Evolutionary conservation across 2,888 invertebrate genomes (phyloP), one percentile per base, ranked within the genome.

Genomic region (Diarsia mendica): DNA sequence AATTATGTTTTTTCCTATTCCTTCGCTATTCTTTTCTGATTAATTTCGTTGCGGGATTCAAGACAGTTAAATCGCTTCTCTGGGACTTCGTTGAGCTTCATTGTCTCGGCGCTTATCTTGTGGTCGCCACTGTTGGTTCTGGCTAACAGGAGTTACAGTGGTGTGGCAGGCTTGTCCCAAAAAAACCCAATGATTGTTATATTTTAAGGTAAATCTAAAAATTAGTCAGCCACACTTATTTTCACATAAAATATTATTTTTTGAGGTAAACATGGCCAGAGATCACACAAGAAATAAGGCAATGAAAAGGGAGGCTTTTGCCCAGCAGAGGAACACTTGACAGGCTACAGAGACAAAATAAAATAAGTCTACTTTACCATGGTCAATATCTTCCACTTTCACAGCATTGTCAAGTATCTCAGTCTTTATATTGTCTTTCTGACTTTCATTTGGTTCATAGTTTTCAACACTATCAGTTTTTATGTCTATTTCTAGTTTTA

Each of bases 401-500:
- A 87, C 73, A 66, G 65, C n/a, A 15, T 64, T 55, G 8, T 78
- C 64, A 28, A 71, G 46, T 65, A 77, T 39, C 58, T 89, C 89
- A 69, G 71, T 67, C 70, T 89, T 87, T 3, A 87, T 70, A 70
- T 69, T 70, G 0, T 82, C 65, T 74, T 70, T 74, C 23, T 72
- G 75, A 49, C 23, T 75, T 65, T 70, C 75, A 9, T 73, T 65
- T 67, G 49, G n/a, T 2, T 75, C 70, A 64, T 65, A 60, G n/a
- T 75, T 75, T 15, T 67, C 72, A 60, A 67, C 58, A 58, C 23
- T 20, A 68, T 68, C 64, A 9, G 64, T 23, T 51, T 69, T 66
- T 13, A 71, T 67, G 2, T 82, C 75, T 20, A 80, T 44, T 75
- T 89, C 85, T 63, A 83, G 63, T 81, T 88, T 90, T 11, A 90